Base-by-base conservation (phyloP, 2,113 vertebrate genomes). In the Collichthys lucidus region DNA sequence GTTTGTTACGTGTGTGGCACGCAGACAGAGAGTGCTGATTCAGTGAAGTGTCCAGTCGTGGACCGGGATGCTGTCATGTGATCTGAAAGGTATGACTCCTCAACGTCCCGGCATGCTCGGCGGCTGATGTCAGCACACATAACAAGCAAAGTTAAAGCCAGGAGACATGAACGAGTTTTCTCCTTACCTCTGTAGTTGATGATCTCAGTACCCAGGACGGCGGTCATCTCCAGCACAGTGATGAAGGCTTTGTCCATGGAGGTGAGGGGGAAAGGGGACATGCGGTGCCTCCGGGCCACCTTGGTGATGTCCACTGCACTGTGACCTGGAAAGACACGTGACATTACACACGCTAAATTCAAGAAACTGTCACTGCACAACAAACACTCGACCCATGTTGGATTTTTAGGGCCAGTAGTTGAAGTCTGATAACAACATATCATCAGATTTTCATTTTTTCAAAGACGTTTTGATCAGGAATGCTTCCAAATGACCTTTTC, bases 221-320 rank as follows among this genome's bases (percentile, higher is more conserved):
- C 96, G 31, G 98, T 99, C 98, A 99, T 99, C 95, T 99, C 98
- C 92, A 99, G 94, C 92, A 99, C 98, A 94, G 98, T 99, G 95
- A 99, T 99, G 95, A 99, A 99, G 94, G 98, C 98, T 95, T 99
- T 99, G 95, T 99, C 98, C 98, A 99, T 99, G 82, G 98, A 99
- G 74, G 98, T 99, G 91, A 99, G 93, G 63, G 98, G 98, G 92
- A 99, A 99, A 19, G 98, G 97, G 89, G 98, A 99, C 97, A 99
- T 99, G 87, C 98, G 98, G 91, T 99, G 98, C 90, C 98, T 97
- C 94, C 98, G 96, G 87, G 98, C 98, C 92, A 99, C 98, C 95
- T 99, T 99, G 89, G 97, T 99, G 91, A 99, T 99, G 93, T 99
- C 98, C 87, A 99, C 98, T 79, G 98, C 98, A 93, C 98, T 99